Evolutionary conservation across 1,140 invertebrate species (phyloP), one percentile per base, ranked within the genome.

Genomic region (Papilio xuthus): DNA sequence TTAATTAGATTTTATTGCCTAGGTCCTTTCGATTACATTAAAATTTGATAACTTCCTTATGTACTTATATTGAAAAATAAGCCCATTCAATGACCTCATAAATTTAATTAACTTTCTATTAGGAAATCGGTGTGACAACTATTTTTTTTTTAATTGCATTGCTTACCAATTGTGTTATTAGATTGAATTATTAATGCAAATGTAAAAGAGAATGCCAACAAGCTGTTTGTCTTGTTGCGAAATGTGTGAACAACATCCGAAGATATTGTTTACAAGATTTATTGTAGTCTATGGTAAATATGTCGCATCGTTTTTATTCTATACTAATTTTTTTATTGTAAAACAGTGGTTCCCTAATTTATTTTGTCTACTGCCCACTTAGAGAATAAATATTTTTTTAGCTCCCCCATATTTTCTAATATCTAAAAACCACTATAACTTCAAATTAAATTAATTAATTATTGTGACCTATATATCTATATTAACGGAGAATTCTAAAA

Each of bases 61-160:
- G 56, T 60, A 60, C 23, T 10, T 60, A 60, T 26, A 60, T 60
- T 53, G 50, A 53, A 60, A 60, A 60, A 60, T 26, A 28, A 60
- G 23, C 12, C 53, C 7, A 60, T 60, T 13, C 56, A 60, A 60
- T 26, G 56, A 60, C 56, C 56, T 60, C 23, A 60, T 26, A 15
- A 4, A 60, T 60, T 23, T 67, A 67, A 67, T 67, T 67, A 67
- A 67, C 15, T 67, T 60, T 67, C 4, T 13, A 67, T 12, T 13
- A 67, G 60, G 60, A 67, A 67, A 67, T 67, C 1, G 60, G 0
- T 32, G 7, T 32, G 26, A 67, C 15, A 32, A 28, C 1, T 28
- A 67, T 18, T 18, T 13, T 18, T 50, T 18, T 50, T 50, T 50
- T 50, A 50, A 50, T 15, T 50, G 47, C 6, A 18, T 50, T 67